Evolutionary conservation across 2,113 vertebrate genomes (phyloP), one percentile per base, ranked within the genome.

Genomic region (Suricata suricatta): DNA sequence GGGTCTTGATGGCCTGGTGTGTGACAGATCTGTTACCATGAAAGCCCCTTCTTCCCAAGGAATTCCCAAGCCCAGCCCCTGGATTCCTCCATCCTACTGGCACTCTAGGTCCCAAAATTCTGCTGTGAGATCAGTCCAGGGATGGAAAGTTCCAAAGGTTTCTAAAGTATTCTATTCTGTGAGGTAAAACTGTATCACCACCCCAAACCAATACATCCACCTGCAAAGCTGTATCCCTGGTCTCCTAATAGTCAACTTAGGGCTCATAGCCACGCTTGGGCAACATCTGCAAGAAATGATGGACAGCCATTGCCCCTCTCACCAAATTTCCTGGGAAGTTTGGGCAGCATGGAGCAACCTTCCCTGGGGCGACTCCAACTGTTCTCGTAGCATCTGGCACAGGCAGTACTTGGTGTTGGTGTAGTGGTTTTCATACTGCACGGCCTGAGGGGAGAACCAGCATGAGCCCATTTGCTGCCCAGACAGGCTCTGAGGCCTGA

Each of bases 401-500:
- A 99, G 98, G 95, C 99, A 99, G 98, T 99, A 99, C 97, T 99
- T 99, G 21, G 99, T 99, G 98, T 99, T 99, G 97, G 99, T 99
- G 90, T 99, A 99, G 88, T 99, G 98, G 98, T 99, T 99, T 54
- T 99, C 99, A 35, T 99, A 99, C 77, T 98, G 98, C 93, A 99
- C 99, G 12, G 99, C 99, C 99, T 99, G 98, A 0, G 87, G 80
- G 90, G 96, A 97, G 96, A 97, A 96, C 31, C 25, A 13, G 41
- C 41, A 44, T 97, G 82, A 97, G 88, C 44, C 60, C 29, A 54
- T 10, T 21, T 57, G 71, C 60, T 69, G 52, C n/a, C 57, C 54
- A 80, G 88, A 72, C 12, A 76, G 23, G 60, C 23, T 50, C 31
- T 41, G 27, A 82, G 50, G 52, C 16, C 64, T 60, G 33, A 81